A percentile compares a stretch with the other conserved stretches of the same genome.
Evolutionary conservation across 1,140 invertebrate genomes (phyloP).

Genomic region (Leucophenga varia): DNA sequence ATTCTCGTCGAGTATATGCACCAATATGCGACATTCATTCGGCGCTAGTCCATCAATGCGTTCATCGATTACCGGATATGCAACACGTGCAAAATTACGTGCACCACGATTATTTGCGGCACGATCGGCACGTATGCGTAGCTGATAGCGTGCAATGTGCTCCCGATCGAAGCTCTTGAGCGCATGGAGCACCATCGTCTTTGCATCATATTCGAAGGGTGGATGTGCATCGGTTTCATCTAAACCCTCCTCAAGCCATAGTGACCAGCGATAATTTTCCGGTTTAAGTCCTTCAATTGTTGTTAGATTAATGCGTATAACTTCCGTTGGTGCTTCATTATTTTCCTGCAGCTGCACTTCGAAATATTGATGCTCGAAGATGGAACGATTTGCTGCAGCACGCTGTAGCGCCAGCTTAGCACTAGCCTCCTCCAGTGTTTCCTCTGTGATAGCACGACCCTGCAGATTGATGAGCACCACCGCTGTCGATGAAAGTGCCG

Average conservation of each 20-base stretch:
- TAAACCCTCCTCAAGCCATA: slow-evolving; percentile 42
- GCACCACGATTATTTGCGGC: slow-evolving; percentile 34
- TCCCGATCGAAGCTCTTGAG: slow-evolving; percentile 71
- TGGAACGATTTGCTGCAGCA: slow-evolving; percentile 29
- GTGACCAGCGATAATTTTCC: slow-evolving; percentile 46
- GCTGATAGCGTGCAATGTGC: slow-evolving; percentile 64
- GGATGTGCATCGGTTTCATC: slow-evolving; percentile 41
- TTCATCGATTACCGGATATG: slow-evolving; percentile 72
- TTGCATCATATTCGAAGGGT: slow-evolving; percentile 69
- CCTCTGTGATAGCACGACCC: slow-evolving; percentile 63
- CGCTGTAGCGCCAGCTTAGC: slow-evolving; percentile 26
- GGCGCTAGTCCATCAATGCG: slow-evolving; percentile 64
- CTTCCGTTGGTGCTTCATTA: slow-evolving; percentile 66
- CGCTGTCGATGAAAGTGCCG: slow-evolving; percentile 76
- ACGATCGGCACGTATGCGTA: slow-evolving; percentile 66
- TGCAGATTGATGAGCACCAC: slow-evolving; percentile 68
- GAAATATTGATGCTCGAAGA: slow-evolving; percentile 74
- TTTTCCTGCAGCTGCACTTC: slow-evolving; percentile 79
- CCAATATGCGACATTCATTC: slow-evolving; percentile 61
- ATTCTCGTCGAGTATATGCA: slow-evolving; percentile 77
- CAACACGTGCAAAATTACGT: slow-evolving; percentile 68
- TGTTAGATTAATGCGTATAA: slow-evolving; percentile 70
- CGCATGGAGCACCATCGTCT: slow-evolving; percentile 72
- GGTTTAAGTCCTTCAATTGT: slow-evolving; percentile 60
- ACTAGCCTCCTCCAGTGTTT: slow-evolving; percentile 22